Conservation (phyloP, 2,888 invertebrate genomes). For the Polydrusus tereticollis region DNA sequence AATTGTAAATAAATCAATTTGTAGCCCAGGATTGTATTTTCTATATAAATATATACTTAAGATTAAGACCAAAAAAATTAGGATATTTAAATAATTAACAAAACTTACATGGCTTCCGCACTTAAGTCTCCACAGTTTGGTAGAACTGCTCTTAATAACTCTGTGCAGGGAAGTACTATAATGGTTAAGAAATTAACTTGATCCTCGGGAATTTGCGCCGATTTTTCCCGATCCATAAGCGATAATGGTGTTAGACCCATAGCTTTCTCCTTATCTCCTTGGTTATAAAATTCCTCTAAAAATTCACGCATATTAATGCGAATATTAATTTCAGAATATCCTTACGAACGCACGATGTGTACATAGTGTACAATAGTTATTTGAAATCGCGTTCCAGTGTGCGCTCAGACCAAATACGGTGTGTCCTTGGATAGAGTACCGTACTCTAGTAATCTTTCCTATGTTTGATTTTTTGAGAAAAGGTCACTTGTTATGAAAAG, state of each 20-base stretch:
- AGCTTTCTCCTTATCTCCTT: slow-evolving; percentile 74
- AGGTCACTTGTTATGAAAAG: too few species aligned
- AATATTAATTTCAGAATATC: neutral
- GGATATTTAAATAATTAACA: too few species aligned
- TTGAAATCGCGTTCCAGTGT: too few species aligned
- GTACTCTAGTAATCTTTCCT: too few species aligned
- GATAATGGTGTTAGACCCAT: slow-evolving; percentile 73
- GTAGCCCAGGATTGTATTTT: too few species aligned
- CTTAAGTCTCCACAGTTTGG: slow-evolving; percentile 70
- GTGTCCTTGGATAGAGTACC: too few species aligned
- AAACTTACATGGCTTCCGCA: slow-evolving; percentile 68
- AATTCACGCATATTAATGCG: slow-evolving; percentile 51
- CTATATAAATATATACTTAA: too few species aligned
- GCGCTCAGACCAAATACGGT: too few species aligned
- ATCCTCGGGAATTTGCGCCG: slow-evolving; percentile 72
- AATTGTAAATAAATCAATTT: too few species aligned
- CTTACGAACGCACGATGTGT: neutral
- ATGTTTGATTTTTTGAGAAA: too few species aligned
- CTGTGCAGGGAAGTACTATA: slow-evolving; percentile 72
- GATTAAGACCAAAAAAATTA: too few species aligned
- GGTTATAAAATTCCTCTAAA: slow-evolving; percentile 63
- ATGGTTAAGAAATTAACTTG: slow-evolving; percentile 75
- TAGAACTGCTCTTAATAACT: slow-evolving; percentile 70
- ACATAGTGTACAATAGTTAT: too few species aligned
- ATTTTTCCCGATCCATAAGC: slow-evolving; percentile 75